phyloP scores from a whole-genome alignment of 2,888 invertebrate genomes.

The Graphium colonna region DNA sequence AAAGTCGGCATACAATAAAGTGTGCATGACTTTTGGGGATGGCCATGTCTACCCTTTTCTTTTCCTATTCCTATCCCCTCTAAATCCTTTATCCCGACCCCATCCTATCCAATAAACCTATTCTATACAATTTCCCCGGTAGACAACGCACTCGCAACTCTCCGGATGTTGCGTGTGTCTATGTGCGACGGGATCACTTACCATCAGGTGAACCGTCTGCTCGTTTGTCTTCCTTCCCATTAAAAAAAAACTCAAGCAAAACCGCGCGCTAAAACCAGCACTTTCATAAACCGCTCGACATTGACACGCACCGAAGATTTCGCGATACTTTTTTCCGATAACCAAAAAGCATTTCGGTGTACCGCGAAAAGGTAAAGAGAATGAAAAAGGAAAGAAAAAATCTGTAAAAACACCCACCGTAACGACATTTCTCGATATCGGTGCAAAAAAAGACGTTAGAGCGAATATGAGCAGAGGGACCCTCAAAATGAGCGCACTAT shows the following conservation, averaged over 20 bases:
- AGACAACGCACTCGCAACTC: no score
- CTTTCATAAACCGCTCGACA: constrained; percentile 35
- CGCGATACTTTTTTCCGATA: constrained; percentile 64
- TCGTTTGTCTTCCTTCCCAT: no score
- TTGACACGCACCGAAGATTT: constrained; percentile 44
- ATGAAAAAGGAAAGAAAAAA: constrained; percentile 1
- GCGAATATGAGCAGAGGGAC: constrained; percentile 36
- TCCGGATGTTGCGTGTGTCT: no score
- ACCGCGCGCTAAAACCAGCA: background rate
- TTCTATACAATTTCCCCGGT: no score
- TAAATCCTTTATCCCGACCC: no score
- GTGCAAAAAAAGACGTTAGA: constrained; percentile 41
- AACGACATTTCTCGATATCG: constrained; percentile 71
- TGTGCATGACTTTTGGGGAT: no score
- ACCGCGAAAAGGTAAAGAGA: constrained; percentile 47
- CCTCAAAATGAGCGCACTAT: constrained; percentile 34
- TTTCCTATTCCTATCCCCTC: no score
- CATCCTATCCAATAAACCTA: no score
- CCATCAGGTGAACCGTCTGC: no score
- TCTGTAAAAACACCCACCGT: constrained; percentile 42
- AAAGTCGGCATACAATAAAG: no score
- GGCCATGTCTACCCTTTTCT: no score
- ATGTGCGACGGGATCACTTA: no score
- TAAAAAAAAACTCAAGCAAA: background rate
- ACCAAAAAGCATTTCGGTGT: constrained; percentile 79